phyloP scores from a whole-genome alignment of 1,140 invertebrate genomes.

The Apis cerana region DNA sequence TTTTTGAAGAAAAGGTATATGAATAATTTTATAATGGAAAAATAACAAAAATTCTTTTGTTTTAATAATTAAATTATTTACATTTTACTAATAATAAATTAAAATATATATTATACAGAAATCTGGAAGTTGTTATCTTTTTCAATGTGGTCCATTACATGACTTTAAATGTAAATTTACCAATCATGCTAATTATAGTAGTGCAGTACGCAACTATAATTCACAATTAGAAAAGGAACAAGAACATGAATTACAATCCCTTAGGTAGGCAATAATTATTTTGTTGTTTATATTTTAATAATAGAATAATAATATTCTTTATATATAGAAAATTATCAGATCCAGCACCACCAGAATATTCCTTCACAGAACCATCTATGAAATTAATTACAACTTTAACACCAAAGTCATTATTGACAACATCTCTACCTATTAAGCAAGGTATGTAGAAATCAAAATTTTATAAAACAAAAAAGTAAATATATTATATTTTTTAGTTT shows the following conservation, averaged over 20 bases:
- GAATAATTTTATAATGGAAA: conserved; percentile 5
- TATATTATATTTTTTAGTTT: conserved; percentile 75
- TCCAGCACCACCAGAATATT: conserved; percentile 64
- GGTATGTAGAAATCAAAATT: conserved; percentile 42
- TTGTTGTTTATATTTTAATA: conserved; percentile 4
- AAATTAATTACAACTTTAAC: conserved; percentile 59
- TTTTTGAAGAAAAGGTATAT: conserved; percentile 94
- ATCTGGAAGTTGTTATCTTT: conserved; percentile 94
- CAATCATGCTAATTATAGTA: conserved; percentile 93
- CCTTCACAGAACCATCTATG: conserved; percentile 65
- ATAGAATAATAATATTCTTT: conserved; percentile 25
- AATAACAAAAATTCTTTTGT: conserved; percentile 16
- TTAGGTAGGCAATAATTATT: conserved; percentile 82
- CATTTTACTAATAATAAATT: conserved; percentile 1
- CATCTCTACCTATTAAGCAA: conserved; percentile 64
- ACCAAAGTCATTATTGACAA: conserved; percentile 65
- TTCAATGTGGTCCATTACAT: conserved; percentile 93
- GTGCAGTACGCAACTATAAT: conserved; percentile 87
- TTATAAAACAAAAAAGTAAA: neutral
- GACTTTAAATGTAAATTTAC: conserved; percentile 97
- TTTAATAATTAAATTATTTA: neutral
- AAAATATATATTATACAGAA: conserved; percentile 82
- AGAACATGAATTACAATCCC: conserved; percentile 89
- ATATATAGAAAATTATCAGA: conserved; percentile 61
- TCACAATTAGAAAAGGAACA: conserved; percentile 88